These are phyloP conservation scores for Sphaerophoria taeniata DNA, from an alignment of 2,888 invertebrate species.

Conservation along the genomic window DNA sequence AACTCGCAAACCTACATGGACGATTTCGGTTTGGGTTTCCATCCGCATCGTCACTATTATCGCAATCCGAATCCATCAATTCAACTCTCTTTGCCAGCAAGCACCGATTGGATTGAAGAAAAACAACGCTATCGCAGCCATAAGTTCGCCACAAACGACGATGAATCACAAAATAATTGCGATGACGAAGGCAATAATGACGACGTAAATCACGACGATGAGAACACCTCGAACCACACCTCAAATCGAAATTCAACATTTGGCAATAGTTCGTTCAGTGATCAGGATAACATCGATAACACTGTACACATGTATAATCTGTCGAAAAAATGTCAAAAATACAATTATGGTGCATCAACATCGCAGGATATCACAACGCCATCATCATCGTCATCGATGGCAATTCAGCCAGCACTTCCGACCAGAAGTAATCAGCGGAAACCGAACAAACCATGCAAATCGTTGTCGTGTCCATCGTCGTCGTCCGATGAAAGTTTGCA, in stretches of 20 bases:
- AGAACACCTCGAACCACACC: constrained; percentile 45
- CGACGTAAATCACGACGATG: constrained; percentile 63
- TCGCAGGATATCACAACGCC: constrained; percentile 33
- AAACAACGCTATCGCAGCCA: constrained; percentile 78
- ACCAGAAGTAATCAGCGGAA: background rate
- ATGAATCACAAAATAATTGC: constrained; percentile 78
- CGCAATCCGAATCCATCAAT: constrained; percentile 81
- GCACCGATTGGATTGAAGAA: constrained; percentile 81
- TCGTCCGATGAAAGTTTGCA: constrained; percentile 82
- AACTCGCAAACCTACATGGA: constrained; percentile 82
- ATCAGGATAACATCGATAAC: constrained; percentile 80
- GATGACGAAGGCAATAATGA: constrained; percentile 75
- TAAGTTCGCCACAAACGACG: constrained; percentile 77
- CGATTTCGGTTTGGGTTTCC: constrained; percentile 82
- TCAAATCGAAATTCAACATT: constrained; percentile 52
- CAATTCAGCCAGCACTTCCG: constrained; percentile 34
- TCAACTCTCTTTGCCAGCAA: constrained; percentile 81
- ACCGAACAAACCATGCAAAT: constrained; percentile 70
- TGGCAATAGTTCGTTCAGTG: constrained; percentile 73
- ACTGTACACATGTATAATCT: constrained; percentile 81
- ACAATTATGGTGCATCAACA: constrained; percentile 78
- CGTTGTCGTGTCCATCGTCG: constrained; percentile 63
- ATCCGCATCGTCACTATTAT: constrained; percentile 82
- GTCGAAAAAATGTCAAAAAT: constrained; percentile 81
- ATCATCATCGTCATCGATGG: constrained; percentile 22